Evolutionary conservation across 2,797 vertebrate genomes (phyloP).

Genomic region (Hyperoplus lanceolatus): DNA sequence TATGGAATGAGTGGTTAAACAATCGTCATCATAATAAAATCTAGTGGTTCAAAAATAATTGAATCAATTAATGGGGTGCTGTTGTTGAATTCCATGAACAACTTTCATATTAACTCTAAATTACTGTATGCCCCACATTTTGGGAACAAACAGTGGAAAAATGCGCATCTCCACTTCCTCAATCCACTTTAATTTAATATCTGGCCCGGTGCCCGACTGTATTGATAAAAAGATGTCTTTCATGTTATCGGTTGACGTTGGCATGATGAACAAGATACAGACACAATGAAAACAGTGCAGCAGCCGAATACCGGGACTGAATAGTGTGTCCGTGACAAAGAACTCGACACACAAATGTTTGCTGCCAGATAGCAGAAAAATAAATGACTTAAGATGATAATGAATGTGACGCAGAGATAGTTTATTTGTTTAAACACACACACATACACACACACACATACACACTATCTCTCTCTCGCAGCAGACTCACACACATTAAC

Average conservation of each 20-base stretch:
- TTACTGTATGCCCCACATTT: background rate
- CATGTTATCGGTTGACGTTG: conserved; percentile 69
- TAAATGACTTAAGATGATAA: conserved; percentile 77
- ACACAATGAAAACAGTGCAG: conserved; percentile 66
- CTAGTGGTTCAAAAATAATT: too few relatives aligned
- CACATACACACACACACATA: conserved; percentile 39
- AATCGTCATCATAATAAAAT: too few relatives aligned
- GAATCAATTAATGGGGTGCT: too few relatives aligned
- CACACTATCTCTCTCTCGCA: conserved; percentile 72
- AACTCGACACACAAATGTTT: conserved; percentile 71
- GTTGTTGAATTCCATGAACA: background rate
- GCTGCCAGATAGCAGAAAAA: conserved; percentile 76
- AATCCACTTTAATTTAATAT: conserved; percentile 66
- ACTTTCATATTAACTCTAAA: conserved; percentile 12
- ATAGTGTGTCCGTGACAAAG: conserved; percentile 65
- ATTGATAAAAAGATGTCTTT: conserved; percentile 67
- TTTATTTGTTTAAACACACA: conserved; percentile 76
- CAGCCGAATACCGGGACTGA: conserved; percentile 44
- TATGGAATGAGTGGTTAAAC: too few relatives aligned
- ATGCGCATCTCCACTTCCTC: conserved; percentile 7
- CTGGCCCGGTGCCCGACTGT: conserved; percentile 61
- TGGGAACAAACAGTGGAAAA: background rate
- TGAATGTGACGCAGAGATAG: conserved; percentile 70
- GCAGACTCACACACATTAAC: conserved; percentile 59
- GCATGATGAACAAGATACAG: conserved; percentile 80